phyloP scores from a whole-genome alignment of 1,140 invertebrate species.

The Camponotus pennsylvanicus region DNA sequence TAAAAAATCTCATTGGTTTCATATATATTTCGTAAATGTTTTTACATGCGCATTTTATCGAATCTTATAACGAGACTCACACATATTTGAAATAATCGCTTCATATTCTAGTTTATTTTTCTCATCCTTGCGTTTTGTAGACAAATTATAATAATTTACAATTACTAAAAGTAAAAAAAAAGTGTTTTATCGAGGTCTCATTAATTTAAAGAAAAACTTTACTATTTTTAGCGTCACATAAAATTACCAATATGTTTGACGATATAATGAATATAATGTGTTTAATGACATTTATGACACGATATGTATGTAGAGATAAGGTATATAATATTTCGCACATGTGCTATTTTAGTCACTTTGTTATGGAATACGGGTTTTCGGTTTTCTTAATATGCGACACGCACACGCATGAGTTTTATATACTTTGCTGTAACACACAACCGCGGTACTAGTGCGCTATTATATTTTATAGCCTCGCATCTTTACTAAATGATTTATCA shows the following conservation, averaged over 20 bases:
- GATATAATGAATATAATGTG: too few species aligned
- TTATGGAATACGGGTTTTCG: neutral
- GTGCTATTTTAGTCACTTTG: neutral
- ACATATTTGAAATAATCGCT: neutral
- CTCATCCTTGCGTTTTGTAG: neutral
- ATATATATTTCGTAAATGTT: too few species aligned
- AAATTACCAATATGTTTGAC: neutral
- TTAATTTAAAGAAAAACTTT: constrained; percentile 7
- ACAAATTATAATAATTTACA: neutral
- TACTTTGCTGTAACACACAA: constrained; percentile 46
- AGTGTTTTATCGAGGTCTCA: neutral
- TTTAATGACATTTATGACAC: constrained; percentile 19
- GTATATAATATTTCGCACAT: neutral
- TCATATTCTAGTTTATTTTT: neutral
- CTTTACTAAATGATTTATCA: constrained; percentile 75
- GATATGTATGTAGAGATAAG: neutral
- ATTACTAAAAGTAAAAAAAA: neutral
- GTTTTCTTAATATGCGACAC: constrained; percentile 5
- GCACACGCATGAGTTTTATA: constrained; percentile 11
- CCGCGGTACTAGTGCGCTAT: constrained; percentile 62
- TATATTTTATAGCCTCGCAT: constrained; percentile 72
- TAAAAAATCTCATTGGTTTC: neutral
- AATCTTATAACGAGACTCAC: neutral
- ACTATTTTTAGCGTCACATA: neutral
- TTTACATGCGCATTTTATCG: neutral